phyloP scores from a whole-genome alignment of 2,797 vertebrate species.

The Scarus forsteni region DNA sequence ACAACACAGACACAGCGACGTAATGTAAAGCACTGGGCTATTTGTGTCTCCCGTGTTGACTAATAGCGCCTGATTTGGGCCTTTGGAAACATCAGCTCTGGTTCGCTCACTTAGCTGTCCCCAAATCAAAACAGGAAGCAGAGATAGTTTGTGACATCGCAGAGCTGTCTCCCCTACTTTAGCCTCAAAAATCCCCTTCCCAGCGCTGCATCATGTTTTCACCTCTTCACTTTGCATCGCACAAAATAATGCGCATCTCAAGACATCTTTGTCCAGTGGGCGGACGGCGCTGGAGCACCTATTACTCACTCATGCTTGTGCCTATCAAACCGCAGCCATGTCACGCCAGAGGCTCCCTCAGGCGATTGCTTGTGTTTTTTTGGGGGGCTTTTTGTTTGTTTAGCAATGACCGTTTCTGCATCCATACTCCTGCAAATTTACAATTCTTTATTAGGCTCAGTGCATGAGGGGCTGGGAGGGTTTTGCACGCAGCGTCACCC shows the following conservation, averaged over 20 bases:
- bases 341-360: slow-evolving; percentile 62
- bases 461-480: slow-evolving; percentile 6
- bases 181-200: slow-evolving; percentile 54
- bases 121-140: slow-evolving; percentile 66
- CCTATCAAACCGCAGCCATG: slow-evolving; percentile 67
- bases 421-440: slow-evolving; percentile 39
- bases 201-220: slow-evolving; percentile 70
- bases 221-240: slow-evolving; percentile 73
- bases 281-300: slow-evolving; percentile 71
- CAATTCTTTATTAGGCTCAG: slow-evolving; percentile 42
- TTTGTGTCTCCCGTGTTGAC: slow-evolving; percentile 45
- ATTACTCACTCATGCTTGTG: slow-evolving; percentile 77
- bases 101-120: slow-evolving; percentile 63
- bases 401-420: slow-evolving; percentile 48
- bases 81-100: slow-evolving; percentile 60
- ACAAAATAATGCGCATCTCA: slow-evolving; percentile 69
- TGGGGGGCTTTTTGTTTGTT: slow-evolving; percentile 21
- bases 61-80: slow-evolving; percentile 48
- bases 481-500: slow-evolving; percentile 46
- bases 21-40: slow-evolving; percentile 12
- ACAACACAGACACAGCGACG: neutral
- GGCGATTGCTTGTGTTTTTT: slow-evolving; percentile 35
- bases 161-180: slow-evolving; percentile 68
- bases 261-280: slow-evolving; percentile 76
- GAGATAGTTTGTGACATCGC: slow-evolving; percentile 72